A percentile compares a stretch with the other conserved stretches of the same genome.
Evolutionary conservation across 2,113 vertebrate species (phyloP).

Genomic region (Cyanocitta stelleri): DNA sequence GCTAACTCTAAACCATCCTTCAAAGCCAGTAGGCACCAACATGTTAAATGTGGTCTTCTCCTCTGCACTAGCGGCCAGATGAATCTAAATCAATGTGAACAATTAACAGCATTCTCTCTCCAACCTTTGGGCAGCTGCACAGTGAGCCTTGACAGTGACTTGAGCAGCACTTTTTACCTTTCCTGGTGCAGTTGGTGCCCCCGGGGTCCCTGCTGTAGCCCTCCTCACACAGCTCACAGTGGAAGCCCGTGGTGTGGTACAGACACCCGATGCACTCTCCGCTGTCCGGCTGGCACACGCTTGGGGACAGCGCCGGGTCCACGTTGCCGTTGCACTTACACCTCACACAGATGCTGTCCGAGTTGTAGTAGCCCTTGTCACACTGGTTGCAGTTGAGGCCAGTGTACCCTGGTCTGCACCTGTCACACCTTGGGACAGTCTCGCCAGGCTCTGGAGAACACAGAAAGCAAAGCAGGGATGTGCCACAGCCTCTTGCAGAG

Average conservation of each 20-base stretch:
- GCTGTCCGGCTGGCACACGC: slow-evolving; percentile 79
- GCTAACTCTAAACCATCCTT: not conserved
- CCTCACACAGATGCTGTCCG: slow-evolving; percentile 74
- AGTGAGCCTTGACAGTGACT: fast-evolving
- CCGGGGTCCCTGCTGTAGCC: slow-evolving; percentile 74
- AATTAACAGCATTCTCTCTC: not conserved
- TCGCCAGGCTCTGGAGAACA: slow-evolving; percentile 70
- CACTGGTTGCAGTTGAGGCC: slow-evolving; percentile 81
- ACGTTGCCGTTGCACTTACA: slow-evolving; percentile 87
- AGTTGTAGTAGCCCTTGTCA: slow-evolving; percentile 80
- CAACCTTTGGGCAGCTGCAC: not conserved
- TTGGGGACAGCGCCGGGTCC: slow-evolving; percentile 65
- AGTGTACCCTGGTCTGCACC: slow-evolving; percentile 76
- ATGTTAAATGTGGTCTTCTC: fast-evolving
- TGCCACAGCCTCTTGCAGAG: not conserved
- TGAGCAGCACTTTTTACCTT: slow-evolving; percentile 66
- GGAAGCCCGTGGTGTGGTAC: slow-evolving; percentile 79
- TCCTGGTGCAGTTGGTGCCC: slow-evolving; percentile 80
- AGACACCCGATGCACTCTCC: slow-evolving; percentile 84
- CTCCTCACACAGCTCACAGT: slow-evolving; percentile 80
- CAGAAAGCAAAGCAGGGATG: not conserved
- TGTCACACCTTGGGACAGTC: slow-evolving; percentile 72
- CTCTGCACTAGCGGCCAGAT: not conserved
- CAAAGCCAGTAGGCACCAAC: not conserved
- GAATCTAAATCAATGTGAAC: not conserved